Base-by-base conservation (phyloP, 2,888 invertebrate species). In the Exocentrus adspersus region DNA sequence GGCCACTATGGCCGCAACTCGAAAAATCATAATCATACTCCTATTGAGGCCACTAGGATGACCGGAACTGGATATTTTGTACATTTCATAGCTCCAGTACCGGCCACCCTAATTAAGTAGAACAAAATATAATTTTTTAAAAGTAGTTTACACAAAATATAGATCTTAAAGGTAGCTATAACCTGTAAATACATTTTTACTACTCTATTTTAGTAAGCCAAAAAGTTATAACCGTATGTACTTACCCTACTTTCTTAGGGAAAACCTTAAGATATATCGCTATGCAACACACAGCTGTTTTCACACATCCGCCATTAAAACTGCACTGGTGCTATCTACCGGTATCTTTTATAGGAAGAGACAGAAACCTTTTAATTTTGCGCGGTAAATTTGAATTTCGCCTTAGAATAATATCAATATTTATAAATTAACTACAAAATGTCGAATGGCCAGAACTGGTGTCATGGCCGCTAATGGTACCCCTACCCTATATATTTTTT, bases 161-260 rank as follows among this genome's bases (percentile, higher is more conserved):
- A 7, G n/a, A 32, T 2, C 9, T 32, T 32, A 19, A 53, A 53
- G 19, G 41, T 6, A 53, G 14, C 20, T 20, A 21, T 53, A 2
- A 48, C 24, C 6, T 12, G 1, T 12, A 12, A 12, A 48, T 24
- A 16, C 12, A 48, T 48, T 24, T 32, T 32, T 10, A 32, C 32
- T n/a, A 10, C 32, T 9, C 9, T n/a, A 19, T 20, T 6, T 46
- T 46, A 46, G n/a, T n/a, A 19, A 19, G 7, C 9, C 7, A 20
- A 28, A 48, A 10, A 21, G 10, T 12, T 7, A 28, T 21, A 7
- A n/a, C 0, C 24, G 7, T 7, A 21, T 2, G 48, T 48, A 48
- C 48, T 24, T 53, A 53, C 41, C 53, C 10, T 4, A 41, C 21
- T 53, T 21, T 53, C 41, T 53, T 53, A 53, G 41, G 12, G 41